phyloP scores from a whole-genome alignment of 2,797 vertebrate species.

The Myripristis murdjan region DNA sequence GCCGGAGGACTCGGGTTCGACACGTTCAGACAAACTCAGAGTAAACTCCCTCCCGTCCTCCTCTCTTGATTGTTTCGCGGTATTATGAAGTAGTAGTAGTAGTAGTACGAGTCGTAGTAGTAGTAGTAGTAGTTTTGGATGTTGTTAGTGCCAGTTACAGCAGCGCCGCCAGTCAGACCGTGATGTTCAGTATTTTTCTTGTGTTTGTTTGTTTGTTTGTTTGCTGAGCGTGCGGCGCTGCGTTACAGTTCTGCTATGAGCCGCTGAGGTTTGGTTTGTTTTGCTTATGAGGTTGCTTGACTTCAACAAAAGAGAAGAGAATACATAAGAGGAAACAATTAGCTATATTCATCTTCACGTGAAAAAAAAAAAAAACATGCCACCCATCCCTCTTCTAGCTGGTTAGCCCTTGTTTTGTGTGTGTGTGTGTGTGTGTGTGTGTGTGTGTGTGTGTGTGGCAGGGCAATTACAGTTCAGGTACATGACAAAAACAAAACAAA shows the following conservation, averaged over 20 bases:
- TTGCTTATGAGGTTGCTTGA: conserved; percentile 80
- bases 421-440: conserved; percentile 42
- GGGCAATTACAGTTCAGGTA: too few species aligned
- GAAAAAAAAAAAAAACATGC: conserved; percentile 23
- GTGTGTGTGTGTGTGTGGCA: too few species aligned
- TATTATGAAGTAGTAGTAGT: conserved; percentile 51
- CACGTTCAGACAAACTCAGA: neutral
- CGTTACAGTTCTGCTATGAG: conserved; percentile 70
- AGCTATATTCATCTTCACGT: conserved; percentile 46
- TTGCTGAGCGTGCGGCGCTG: conserved; percentile 15
- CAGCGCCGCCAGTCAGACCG: conserved; percentile 50
- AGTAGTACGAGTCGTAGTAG: too few species aligned
- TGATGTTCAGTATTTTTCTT: conserved; percentile 49
- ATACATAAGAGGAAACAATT: conserved; percentile 56
- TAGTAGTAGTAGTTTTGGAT: conserved; percentile 67
- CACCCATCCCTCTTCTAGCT: conserved; percentile 15
- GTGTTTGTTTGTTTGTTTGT: conserved; percentile 8
- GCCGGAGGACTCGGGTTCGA: too few species aligned
- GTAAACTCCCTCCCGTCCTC: conserved; percentile 31
- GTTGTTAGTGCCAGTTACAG: conserved; percentile 74
- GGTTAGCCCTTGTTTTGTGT: conserved; percentile 56
- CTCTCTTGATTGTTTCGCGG: conserved; percentile 42
- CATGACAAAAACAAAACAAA: too few species aligned
- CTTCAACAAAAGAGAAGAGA: conserved; percentile 46
- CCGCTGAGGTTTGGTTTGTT: conserved; percentile 82